Evolutionary conservation across 2,113 vertebrate species (phyloP).

Genomic region (Ophthalmolycus amberensis): DNA sequence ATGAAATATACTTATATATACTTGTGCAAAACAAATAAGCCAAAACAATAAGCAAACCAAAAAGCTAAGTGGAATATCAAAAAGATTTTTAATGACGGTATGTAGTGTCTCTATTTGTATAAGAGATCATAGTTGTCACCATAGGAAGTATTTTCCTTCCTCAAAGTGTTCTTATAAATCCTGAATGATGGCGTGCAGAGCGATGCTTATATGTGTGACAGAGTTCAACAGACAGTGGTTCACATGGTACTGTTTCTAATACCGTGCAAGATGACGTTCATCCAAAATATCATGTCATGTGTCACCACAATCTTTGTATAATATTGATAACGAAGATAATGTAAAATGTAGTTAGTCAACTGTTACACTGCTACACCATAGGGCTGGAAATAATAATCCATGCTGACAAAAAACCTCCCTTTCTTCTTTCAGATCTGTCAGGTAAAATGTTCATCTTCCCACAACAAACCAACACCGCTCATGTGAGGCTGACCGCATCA

Average conservation of each 20-base stretch:
- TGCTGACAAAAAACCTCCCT: background rate
- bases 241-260: background rate
- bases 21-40: background rate
- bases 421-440: constrained; percentile 66
- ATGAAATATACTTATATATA: too few relatives aligned
- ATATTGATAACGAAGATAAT: background rate
- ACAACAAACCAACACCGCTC: constrained; percentile 32
- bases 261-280: background rate
- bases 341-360: background rate
- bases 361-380: too few relatives aligned
- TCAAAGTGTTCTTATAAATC: background rate
- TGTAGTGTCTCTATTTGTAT: background rate
- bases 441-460: constrained; percentile 77
- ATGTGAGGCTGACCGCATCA: constrained; percentile 45
- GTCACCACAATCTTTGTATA: background rate
- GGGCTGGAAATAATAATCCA: background rate
- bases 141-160: background rate
- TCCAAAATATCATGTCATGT: background rate
- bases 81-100: background rate
- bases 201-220: background rate
- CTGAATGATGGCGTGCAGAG: background rate
- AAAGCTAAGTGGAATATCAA: background rate
- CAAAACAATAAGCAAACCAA: constrained; percentile 1
- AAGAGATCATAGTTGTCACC: too few relatives aligned
- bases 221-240: background rate